Evolutionary conservation across 53 echinoderm and acorn worm species (phyloP).

Genomic region (Actinopyga echinites): DNA sequence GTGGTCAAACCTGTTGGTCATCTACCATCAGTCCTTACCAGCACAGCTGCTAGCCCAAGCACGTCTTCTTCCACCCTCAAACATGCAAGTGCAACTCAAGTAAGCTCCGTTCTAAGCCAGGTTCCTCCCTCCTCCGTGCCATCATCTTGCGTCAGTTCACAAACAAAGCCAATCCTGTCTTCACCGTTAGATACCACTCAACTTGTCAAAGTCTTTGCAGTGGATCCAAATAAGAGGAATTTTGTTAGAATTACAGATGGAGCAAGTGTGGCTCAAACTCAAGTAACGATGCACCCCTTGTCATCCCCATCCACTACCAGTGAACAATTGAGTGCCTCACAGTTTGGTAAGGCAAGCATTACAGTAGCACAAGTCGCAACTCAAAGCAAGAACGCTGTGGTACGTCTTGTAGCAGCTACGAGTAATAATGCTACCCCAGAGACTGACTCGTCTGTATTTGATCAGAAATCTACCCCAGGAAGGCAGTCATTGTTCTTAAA

Average conservation of each 20-base stretch:
- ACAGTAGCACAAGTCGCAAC: not conserved
- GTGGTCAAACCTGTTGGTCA: not conserved
- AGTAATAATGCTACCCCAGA: not conserved
- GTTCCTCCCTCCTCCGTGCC: not conserved
- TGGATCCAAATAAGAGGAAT: conserved; percentile 22
- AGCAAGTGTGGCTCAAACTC: not conserved
- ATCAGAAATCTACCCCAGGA: not conserved
- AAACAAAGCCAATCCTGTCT: not conserved
- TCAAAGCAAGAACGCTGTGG: conserved; percentile 13
- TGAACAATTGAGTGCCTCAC: not conserved
- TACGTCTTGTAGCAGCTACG: not conserved
- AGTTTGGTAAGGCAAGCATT: not conserved
- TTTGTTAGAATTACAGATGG: conserved; percentile 37
- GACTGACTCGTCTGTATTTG: too few relatives aligned
- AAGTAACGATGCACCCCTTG: not conserved
- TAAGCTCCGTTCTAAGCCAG: not conserved
- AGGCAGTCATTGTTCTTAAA: conserved; percentile 13
- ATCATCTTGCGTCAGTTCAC: not conserved
- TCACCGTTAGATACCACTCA: not conserved
- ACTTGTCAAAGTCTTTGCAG: conserved; percentile 38
- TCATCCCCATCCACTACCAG: not conserved
- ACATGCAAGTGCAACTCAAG: too few relatives aligned
- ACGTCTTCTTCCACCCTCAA: too few relatives aligned
- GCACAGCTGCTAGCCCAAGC: too few relatives aligned
- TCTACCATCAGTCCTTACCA: too few relatives aligned